A percentile compares a stretch with the other conserved stretches of the same genome.
Conservation (phyloP, 2,888 invertebrate genomes). For the Orthosia cruda region DNA sequence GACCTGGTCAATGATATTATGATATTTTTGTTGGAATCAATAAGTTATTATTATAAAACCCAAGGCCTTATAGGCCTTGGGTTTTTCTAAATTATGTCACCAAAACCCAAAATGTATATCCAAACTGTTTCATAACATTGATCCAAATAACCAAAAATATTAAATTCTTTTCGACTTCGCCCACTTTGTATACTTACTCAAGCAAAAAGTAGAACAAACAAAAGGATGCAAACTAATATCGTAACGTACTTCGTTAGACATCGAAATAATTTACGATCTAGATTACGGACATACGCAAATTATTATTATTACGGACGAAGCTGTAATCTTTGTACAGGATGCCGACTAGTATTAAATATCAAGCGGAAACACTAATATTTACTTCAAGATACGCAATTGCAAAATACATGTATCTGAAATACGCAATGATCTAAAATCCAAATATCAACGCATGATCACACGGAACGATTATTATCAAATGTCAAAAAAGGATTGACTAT, state of each 20-base stretch:
- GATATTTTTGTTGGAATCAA: neutral
- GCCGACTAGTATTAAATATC: constrained; percentile 58
- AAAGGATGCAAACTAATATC: constrained; percentile 42
- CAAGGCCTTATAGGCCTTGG: too few relatives aligned
- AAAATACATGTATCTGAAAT: constrained; percentile 49
- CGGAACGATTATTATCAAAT: constrained; percentile 33
- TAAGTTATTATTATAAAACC: too few relatives aligned
- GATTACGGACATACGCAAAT: constrained; percentile 45
- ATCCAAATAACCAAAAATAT: neutral
- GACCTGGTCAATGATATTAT: neutral
- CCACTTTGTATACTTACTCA: constrained; percentile 25
- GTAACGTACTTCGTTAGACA: constrained; percentile 32
- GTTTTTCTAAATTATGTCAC: neutral
- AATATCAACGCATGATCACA: constrained; percentile 25
- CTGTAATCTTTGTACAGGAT: constrained; percentile 63
- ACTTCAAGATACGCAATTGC: constrained; percentile 54
- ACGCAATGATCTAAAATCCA: constrained; percentile 23
- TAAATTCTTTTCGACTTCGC: neutral
- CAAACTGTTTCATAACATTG: neutral
- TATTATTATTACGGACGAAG: constrained; percentile 53
- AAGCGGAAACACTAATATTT: constrained; percentile 67
- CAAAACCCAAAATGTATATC: too few relatives aligned
- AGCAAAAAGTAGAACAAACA: constrained; percentile 38
- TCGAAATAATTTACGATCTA: constrained; percentile 50
- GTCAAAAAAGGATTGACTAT: constrained; percentile 11